Percentiles rank a stretch among this genome's conserved stretches.
Evolutionary conservation across 2,888 invertebrate genomes (phyloP).

Genomic region (Ophioninae sp.): DNA sequence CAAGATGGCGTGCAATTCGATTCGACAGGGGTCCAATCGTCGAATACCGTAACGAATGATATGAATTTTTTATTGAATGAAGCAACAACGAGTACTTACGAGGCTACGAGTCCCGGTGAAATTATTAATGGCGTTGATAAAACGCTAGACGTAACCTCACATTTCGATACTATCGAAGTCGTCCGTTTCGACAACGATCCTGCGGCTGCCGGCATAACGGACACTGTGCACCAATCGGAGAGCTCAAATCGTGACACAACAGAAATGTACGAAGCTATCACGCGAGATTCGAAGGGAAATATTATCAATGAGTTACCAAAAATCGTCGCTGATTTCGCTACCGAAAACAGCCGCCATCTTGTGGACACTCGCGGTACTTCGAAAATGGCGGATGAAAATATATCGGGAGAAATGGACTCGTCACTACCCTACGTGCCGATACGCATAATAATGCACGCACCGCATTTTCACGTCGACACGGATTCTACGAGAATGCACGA

Average conservation of each 20-base stretch:
- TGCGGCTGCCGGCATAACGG: neutral
- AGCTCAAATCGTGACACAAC: conserved; percentile 1
- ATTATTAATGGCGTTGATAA: neutral
- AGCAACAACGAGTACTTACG: neutral
- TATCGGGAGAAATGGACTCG: neutral
- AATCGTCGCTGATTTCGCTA: neutral
- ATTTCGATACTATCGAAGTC: neutral
- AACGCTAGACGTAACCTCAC: neutral
- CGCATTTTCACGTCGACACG: conserved; percentile 72
- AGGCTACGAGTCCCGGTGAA: neutral
- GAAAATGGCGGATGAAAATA: neutral
- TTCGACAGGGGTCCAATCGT: neutral
- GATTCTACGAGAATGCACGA: conserved; percentile 70
- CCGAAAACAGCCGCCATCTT: neutral
- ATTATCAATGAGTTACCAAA: neutral
- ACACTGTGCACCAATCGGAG: neutral
- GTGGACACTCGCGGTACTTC: neutral
- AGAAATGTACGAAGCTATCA: neutral
- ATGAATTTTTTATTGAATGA: neutral
- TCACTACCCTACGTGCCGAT: conserved; percentile 66
- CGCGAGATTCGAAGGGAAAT: neutral
- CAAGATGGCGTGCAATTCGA: neutral
- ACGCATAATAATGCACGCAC: conserved; percentile 76
- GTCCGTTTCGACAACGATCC: neutral
- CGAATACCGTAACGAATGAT: neutral